Evolutionary conservation across 1,140 invertebrate genomes (phyloP), one percentile per base, ranked within the genome.

Genomic region (Zaprionus vittiger): DNA sequence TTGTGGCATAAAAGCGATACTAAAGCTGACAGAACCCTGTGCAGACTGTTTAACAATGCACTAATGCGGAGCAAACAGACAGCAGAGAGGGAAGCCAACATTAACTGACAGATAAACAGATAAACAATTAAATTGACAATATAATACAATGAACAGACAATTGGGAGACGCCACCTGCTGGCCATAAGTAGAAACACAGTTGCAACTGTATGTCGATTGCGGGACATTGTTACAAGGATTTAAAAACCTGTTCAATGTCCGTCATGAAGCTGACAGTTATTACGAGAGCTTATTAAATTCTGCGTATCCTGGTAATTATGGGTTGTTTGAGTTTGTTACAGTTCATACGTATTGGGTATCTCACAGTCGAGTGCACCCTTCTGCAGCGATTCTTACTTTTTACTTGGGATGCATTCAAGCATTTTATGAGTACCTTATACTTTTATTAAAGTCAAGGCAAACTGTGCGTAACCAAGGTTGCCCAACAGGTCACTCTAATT

Each of bases 91-190:
- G 17, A 67, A 34, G 38, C 28, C 37, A 34, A 49, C 65, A 49
- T 59, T 59, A 47, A 59, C 37, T 59, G 65, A 59, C 65, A 59
- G 65, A 67, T 67, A 59, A 59, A 66, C 65, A 57, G 65, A 67
- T 67, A 59, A 59, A 67, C 65, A 57, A 67, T 41, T 38, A 59
- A 67, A 67, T 67, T 67, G 65, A 67, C 55, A 67, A 38, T 37
- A 67, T 67, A 67, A 67, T 57, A 59, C 38, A 59, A 37, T 49
- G 20, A 26, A 59, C 9, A 20, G 12, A 44, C 15, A 44, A 57
- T 57, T 11, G 56, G 34, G n/a, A n/a, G 54, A 59, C 41, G 41
- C 41, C 38, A 67, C 65, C 65, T 67, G 65, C 65, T 49, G 38
- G 55, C 26, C 20, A 37, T 67, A 7, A 56, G 14, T 26, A 7